phyloP scores from a whole-genome alignment of 2,888 invertebrate species.

The Antheraea yamamai region DNA sequence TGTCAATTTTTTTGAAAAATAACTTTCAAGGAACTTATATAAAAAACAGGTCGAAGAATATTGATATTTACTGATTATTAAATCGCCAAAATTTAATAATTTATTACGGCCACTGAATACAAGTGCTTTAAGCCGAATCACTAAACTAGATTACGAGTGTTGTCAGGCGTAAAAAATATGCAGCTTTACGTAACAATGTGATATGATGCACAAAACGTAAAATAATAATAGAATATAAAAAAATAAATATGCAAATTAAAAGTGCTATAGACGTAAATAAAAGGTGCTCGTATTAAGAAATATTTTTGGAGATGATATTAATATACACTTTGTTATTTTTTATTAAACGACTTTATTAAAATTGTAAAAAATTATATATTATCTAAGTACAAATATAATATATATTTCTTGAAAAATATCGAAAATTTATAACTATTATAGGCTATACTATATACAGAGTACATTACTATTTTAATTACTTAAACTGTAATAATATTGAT shows the following conservation, averaged over 20 bases:
- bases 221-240: not conserved
- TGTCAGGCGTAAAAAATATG: not conserved
- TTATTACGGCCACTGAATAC: not conserved
- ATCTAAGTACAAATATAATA: not conserved
- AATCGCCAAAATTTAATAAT: not conserved
- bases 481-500: too few species aligned
- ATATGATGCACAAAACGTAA: not conserved
- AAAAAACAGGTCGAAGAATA: too few species aligned
- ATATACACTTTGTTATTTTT: not conserved
- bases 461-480: too few species aligned
- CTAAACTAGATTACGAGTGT: not conserved
- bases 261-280: not conserved
- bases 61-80: too few species aligned
- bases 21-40: too few species aligned
- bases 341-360: not conserved
- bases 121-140: not conserved
- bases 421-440: not conserved
- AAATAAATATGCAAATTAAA: not conserved
- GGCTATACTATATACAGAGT: too few species aligned
- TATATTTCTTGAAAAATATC: not conserved
- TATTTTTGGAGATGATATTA: not conserved
- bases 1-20: too few species aligned
- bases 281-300: slow-evolving; percentile 6
- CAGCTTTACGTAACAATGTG: slow-evolving; percentile 4
- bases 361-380: not conserved